A percentile compares a stretch with the other conserved stretches of the same genome.
Conservation (phyloP, 2,113 vertebrate species). For the human region DNA sequence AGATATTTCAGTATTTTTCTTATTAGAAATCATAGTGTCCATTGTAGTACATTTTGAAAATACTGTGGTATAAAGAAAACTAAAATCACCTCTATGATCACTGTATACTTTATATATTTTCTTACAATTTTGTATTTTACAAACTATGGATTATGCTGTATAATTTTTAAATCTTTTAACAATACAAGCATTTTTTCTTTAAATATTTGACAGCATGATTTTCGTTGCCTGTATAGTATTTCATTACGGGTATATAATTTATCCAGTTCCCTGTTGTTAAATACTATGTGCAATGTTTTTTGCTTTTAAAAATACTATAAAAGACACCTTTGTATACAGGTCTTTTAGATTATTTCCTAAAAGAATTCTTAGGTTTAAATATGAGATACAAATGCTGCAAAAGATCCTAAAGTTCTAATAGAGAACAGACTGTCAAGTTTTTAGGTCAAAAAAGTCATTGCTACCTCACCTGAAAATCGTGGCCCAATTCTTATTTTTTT, state of each 20-base stretch:
- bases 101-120: neutral
- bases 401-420: neutral
- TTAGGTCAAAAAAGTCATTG: constrained; percentile 3
- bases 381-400: neutral
- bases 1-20: neutral
- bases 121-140: neutral
- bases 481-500: neutral
- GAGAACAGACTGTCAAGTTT: neutral
- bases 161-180: constrained; percentile 44
- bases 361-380: constrained; percentile 21
- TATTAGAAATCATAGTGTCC: constrained; percentile 15
- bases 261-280: neutral
- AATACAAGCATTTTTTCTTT: neutral
- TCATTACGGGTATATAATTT: neutral
- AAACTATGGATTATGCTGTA: neutral
- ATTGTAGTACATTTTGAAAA: constrained; percentile 8
- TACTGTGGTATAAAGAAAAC: constrained; percentile 23
- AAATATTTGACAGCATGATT: constrained; percentile 1
- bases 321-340: neutral
- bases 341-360: constrained; percentile 42
- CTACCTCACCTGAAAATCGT: constrained; percentile 8
- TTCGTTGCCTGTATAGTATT: constrained; percentile 28
- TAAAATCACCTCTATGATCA: neutral
- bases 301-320: constrained; percentile 47
- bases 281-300: constrained; percentile 5